Base-by-base conservation (phyloP, 2,797 vertebrate species). In the Leptodactylus fallax region DNA sequence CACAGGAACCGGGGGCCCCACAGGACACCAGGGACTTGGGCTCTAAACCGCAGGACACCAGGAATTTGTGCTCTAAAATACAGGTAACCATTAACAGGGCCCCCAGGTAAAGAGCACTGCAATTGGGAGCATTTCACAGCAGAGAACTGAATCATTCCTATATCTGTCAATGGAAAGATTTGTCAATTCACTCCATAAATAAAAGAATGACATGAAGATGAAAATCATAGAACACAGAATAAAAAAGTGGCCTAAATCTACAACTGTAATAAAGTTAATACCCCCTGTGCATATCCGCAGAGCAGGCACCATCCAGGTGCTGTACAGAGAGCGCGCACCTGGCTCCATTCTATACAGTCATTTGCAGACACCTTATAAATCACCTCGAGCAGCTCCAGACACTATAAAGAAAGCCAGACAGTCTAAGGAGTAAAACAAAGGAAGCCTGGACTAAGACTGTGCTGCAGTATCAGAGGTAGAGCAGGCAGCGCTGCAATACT, bases 291-390 rank as follows among this genome's bases (percentile, higher is more conserved):
- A 7, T 9, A 49, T 17, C 76, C 0, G 76, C 9, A 0, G 4
- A 36, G 36, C n/a, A 3, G 74, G 74, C 74, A 55, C 51, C n/a
- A 0, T 76, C 45, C 72, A 76, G 72, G 72, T 23, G 21, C 21
- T 13, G 11, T 23, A 53, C 4, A 47, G 7, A 10, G 47, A 21
- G 19, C 2, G 17, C 0, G 2, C 72, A 53, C 47, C 72, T 53
- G 72, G 47, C 72, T 12, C 17, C 4, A 12, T 51, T n/a, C 72
- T 49, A 9, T 51, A 49, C 47, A 49, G 8, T 51, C 19, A 49
- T 74, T 21, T 76, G 47, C 74, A 53, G 74, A 79, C 78, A 79
- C 55, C 78, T 79, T 58, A 19, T 58, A 79, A 36, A 60, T 56
- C 78, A 36, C 55, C 25, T 36, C 47, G 3, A 21, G 25, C 55